phyloP scores from a whole-genome alignment of 2,797 vertebrate genomes.

The Falco biarmicus region DNA sequence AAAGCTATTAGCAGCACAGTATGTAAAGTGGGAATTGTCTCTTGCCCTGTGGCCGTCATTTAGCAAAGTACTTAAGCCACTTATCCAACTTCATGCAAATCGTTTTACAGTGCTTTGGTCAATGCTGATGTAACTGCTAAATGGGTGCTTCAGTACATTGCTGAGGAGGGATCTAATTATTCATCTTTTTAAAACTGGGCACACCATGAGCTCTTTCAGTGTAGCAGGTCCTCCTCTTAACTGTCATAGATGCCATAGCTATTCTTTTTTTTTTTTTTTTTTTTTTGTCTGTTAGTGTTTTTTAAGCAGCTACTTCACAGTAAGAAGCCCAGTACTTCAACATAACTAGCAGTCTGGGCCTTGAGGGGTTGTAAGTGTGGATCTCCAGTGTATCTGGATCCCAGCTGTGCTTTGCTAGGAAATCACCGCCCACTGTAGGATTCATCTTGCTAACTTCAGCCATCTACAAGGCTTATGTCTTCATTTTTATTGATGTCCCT shows the following conservation, averaged over 20 bases:
- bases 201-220: background rate
- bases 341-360: background rate
- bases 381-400: background rate
- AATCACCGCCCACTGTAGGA: background rate
- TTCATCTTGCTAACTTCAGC: background rate
- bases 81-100: conserved; percentile 15
- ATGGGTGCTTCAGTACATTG: background rate
- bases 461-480: background rate
- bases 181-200: conserved; percentile 3
- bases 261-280: background rate
- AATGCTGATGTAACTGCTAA: background rate
- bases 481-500: background rate
- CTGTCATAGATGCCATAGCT: background rate
- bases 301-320: background rate
- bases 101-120: background rate
- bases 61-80: conserved; percentile 26
- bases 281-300: background rate
- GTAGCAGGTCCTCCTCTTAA: background rate
- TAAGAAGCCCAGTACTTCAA: background rate
- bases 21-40: conserved; percentile 33
- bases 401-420: background rate
- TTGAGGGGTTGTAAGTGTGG: background rate
- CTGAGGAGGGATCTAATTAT: background rate
- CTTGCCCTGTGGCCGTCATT: background rate
- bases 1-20: conserved; percentile 43